Evolutionary conservation across 2,888 invertebrate species (phyloP).

Genomic region (Agapetus fuscipes): DNA sequence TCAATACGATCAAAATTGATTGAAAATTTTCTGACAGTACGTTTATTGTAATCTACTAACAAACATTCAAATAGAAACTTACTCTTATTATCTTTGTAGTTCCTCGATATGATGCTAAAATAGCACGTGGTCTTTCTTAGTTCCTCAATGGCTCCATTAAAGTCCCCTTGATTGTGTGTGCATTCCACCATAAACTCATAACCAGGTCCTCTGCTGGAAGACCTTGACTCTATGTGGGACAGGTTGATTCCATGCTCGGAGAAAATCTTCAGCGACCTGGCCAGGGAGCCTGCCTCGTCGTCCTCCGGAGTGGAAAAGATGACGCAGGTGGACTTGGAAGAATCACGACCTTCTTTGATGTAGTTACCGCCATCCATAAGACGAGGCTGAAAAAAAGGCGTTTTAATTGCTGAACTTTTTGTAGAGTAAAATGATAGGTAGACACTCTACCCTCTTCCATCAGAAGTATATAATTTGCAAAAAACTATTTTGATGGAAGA

Average conservation of each 20-base stretch:
- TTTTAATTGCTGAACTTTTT: no score
- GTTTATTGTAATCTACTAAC: not conserved
- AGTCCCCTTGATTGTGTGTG: conserved; percentile 61
- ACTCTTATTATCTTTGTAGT: conserved; percentile 73
- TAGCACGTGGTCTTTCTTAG: conserved; percentile 63
- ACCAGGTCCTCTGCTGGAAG: conserved; percentile 67
- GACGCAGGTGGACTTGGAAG: conserved; percentile 67
- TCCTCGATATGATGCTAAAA: conserved; percentile 80
- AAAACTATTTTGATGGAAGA: no score
- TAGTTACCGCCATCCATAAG: conserved; percentile 75
- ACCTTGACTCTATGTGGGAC: conserved; percentile 87
- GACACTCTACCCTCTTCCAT: no score
- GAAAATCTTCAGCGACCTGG: conserved; percentile 80
- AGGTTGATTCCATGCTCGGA: conserved; percentile 74
- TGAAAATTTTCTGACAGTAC: no score
- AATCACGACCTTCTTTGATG: conserved; percentile 69
- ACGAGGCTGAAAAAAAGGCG: conserved; percentile 54
- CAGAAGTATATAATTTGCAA: no score
- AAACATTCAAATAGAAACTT: conserved; percentile 23
- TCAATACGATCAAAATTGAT: no score
- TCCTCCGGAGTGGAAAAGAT: conserved; percentile 79
- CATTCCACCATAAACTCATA: conserved; percentile 97
- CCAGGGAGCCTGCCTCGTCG: conserved; percentile 80
- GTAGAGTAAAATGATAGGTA: no score
- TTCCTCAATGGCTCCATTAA: conserved; percentile 65